phyloP scores from a whole-genome alignment of 1,140 invertebrate species.

The Onthophagus taurus region DNA sequence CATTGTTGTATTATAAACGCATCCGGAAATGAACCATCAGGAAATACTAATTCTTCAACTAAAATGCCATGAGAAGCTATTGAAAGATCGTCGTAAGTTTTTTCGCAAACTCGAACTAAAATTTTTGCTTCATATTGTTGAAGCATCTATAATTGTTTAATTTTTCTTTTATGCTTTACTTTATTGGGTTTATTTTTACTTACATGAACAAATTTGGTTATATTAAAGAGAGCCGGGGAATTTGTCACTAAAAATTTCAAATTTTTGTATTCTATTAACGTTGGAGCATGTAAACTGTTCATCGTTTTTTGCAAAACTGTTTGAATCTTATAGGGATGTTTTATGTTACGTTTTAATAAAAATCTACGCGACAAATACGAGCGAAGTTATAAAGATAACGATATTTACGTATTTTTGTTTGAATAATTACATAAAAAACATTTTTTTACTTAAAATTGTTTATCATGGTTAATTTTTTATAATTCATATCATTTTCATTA shows the following conservation, averaged over 20 bases:
- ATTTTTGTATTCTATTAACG: slow-evolving; percentile 6
- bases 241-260: slow-evolving; percentile 5
- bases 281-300: slow-evolving; percentile 2
- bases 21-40: slow-evolving; percentile 11
- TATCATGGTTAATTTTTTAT: too few relatives aligned
- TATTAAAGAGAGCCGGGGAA: slow-evolving; percentile 2
- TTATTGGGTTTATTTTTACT: too few relatives aligned
- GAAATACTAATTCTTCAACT: slow-evolving; percentile 9
- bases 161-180: too few relatives aligned
- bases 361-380: too few relatives aligned
- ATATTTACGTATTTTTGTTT: too few relatives aligned
- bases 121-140: slow-evolving; percentile 8
- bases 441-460: too few relatives aligned
- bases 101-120: slow-evolving; percentile 8
- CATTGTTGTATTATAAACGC: slow-evolving; percentile 9
- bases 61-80: slow-evolving; percentile 8
- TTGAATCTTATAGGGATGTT: too few relatives aligned
- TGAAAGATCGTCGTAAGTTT: slow-evolving; percentile 2
- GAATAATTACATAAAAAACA: too few relatives aligned
- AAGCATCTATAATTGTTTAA: slow-evolving; percentile 3
- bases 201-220: slow-evolving; percentile 8
- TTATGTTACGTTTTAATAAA: too few relatives aligned
- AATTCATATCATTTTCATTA: too few relatives aligned
- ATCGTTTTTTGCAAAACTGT: too few relatives aligned
- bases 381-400: too few relatives aligned